phyloP scores from a whole-genome alignment of 2,797 vertebrate species.

The Sorex maritimensis region DNA sequence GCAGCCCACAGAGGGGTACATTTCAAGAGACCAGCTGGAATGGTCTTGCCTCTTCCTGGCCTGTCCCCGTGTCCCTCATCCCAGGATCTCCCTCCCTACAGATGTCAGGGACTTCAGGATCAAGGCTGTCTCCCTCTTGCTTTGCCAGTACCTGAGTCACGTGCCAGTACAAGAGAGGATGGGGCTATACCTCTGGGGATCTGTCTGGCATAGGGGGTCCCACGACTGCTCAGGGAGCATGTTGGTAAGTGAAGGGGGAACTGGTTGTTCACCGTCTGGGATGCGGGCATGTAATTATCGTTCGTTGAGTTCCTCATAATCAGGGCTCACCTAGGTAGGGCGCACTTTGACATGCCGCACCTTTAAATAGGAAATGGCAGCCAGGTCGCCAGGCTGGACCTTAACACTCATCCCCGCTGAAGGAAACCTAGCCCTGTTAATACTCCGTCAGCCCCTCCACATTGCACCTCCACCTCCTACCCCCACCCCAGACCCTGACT shows the following conservation, averaged over 20 bases:
- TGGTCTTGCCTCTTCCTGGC: neutral
- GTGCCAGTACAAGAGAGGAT: no score
- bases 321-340: neutral
- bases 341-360: neutral
- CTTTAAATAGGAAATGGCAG: neutral
- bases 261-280: no score
- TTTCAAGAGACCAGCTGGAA: neutral
- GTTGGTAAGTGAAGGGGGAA: no score
- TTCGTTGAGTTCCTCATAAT: neutral
- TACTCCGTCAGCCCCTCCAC: neutral
- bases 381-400: neutral
- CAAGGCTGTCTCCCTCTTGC: no score
- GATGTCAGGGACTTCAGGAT: neutral
- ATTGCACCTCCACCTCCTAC: neutral
- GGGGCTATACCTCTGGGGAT: no score
- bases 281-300: no score
- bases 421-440: neutral
- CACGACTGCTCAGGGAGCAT: no score
- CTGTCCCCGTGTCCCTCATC: neutral
- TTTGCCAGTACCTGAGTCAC: no score
- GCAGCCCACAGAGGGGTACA: neutral
- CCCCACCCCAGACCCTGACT: no score
- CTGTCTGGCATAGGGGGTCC: no score
- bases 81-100: neutral
- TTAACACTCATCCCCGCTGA: neutral